Evolutionary conservation across 2,113 vertebrate genomes (phyloP), one percentile per base, ranked within the genome.

Genomic region (Setophaga coronata): DNA sequence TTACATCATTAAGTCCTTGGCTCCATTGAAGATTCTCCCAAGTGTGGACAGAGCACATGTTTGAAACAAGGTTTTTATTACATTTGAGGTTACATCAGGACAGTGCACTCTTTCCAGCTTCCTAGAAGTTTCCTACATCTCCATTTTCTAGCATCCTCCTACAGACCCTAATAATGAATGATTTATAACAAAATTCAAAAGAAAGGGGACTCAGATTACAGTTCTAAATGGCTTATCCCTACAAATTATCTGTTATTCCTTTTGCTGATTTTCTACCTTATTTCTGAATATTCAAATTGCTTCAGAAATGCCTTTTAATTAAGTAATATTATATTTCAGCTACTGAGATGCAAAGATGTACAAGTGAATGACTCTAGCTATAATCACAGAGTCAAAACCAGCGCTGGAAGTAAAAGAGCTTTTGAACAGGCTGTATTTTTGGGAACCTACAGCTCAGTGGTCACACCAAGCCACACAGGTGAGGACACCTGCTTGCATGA

Each of bases 121-220:
- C 85, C 64, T 61, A 76, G 45, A 53, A 79, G 57, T 84, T 93
- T 93, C 31, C 83, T 82, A 15, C n/a, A 47, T 74, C 51, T 79
- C 80, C 36, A 36, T 82, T 89, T 91, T 89, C 90, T 88, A 56
- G 62, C 67, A 77, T 64, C 73, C 77, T 95, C 87, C 92, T 81
- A 89, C 76, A 82, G 67, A 85, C 18, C 31, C 50, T 77, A 61
- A 72, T 93, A 38, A 90, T 54, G 70, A 79, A 83, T 80, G 36
- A 82, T 94, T 92, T 93, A 76, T 88, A 94, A 76, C 50, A 48
- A 79, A 86, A 93, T 77, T 92, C 58, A 80, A 66, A 96, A 95
- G 76, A 87, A 94, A 77, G 29, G 25, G 47, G 33, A 86, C 29
- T 73, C 28, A 0, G 23, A 34, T 83, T 82, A 53, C 65, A 81